Conservation (phyloP, 2,797 vertebrate genomes). For the Petrocephalus sullivani region DNA sequence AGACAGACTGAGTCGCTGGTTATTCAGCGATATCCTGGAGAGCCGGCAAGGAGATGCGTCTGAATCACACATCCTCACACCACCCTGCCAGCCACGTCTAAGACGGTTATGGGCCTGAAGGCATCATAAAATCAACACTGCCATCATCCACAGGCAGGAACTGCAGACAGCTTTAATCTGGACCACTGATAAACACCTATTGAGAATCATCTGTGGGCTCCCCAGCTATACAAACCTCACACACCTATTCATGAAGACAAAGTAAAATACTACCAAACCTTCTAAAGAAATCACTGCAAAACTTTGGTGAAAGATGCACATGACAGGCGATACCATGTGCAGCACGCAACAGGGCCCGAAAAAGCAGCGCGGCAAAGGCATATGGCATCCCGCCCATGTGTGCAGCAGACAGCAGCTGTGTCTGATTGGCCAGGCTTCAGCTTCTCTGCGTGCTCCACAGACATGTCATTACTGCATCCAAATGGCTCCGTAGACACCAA, state of each 20-base stretch:
- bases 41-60: neutral
- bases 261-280: conserved; percentile 13
- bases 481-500: neutral
- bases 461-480: neutral
- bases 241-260: neutral
- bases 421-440: neutral
- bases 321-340: conserved; percentile 42
- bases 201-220: conserved; percentile 14
- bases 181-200: conserved; percentile 33
- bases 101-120: neutral
- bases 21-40: neutral
- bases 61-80: neutral
- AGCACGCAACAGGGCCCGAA: conserved; percentile 33
- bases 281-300: conserved; percentile 49
- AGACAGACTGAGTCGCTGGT: neutral
- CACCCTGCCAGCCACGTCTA: too few species aligned
- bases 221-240: neutral
- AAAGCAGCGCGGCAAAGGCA: conserved; percentile 29
- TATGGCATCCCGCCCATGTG: conserved; percentile 51
- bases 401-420: conserved; percentile 26
- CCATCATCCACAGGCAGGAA: conserved; percentile 35
- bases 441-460: neutral
- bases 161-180: conserved; percentile 34
- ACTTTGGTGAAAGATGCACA: conserved; percentile 38
- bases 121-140: conserved; percentile 30